Conservation (phyloP, 2,113 vertebrate genomes). For the Eurystomus gularis region DNA sequence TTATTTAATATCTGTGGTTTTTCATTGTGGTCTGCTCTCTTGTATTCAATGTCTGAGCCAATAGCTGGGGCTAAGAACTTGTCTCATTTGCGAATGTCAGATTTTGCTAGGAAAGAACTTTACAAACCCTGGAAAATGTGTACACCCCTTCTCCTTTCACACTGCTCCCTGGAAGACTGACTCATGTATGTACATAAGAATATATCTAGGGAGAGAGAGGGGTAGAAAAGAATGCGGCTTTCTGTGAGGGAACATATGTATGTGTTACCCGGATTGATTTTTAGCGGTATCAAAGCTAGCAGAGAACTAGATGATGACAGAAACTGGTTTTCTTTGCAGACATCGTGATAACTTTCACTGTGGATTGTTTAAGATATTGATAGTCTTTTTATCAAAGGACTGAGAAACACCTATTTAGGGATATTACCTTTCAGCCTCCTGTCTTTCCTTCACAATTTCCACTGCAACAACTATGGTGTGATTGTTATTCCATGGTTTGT, state of each 20-base stretch:
- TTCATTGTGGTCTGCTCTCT: neutral
- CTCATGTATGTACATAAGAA: neutral
- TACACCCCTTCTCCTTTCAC: neutral
- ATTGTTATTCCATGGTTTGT: neutral
- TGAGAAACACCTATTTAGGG: neutral
- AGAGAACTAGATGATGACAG: neutral
- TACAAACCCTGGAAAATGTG: neutral
- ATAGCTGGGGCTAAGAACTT: neutral
- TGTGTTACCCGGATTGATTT: neutral
- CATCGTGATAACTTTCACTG: neutral
- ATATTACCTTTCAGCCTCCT: neutral
- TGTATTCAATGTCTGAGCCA: neutral
- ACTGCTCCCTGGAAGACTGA: neutral
- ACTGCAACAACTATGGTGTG: neutral
- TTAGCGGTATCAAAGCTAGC: neutral
- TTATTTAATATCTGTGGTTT: neutral
- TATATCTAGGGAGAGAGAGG: neutral
- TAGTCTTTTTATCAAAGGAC: neutral
- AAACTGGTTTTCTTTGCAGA: neutral
- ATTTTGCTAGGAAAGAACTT: neutral
- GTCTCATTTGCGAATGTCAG: neutral
- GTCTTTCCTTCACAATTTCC: neutral
- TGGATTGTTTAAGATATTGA: neutral
- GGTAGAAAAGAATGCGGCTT: neutral
- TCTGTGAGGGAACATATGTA: accelerated